Base-by-base conservation (phyloP, 2,888 invertebrate genomes). In the Hesperia comma region DNA sequence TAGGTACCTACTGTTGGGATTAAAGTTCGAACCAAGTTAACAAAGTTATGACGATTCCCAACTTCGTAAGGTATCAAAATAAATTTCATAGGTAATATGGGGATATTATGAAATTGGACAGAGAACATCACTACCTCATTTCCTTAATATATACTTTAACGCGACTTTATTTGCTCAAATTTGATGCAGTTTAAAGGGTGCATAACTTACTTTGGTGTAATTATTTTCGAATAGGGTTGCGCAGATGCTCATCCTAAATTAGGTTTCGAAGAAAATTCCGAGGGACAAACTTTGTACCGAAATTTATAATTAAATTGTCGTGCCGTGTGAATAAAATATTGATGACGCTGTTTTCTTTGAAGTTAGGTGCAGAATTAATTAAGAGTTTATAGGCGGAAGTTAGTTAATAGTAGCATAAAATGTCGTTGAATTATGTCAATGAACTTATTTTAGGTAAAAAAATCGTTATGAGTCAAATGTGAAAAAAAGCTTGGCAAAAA, bases 111-210 rank as follows among this genome's bases (percentile, higher is more conserved):
- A n/a, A n/a, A n/a, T n/a, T n/a, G n/a, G 19, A 51, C 17, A 46
- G 21, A 26, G 33, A 1, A 54, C 66, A 66, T 60, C 66, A 60
- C 66, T 66, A 66, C 43, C 60, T 55, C 66, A 66, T 66, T 66
- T 66, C 84, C 80, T 80, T 84, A 80, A 81, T 85, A 81, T 85
- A 85, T 81, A 84, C 86, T 86, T 85, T 84, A 86, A 86, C 80
- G 77, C 77, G 79, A 79, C 81, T 85, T 82, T 89, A 90, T 90
- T 89, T 87, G 84, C 80, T 76, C 77, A 90, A 90, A 90, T 90
- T 88, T 83, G 83, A 86, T 88, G 86, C 87, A 88, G 84, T 87
- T 87, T 82, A 89, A 87, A 87, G 92, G 92, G 92, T 92, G 92
- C 92, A 92, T 92, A 92, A 92, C 85, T 91, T 90, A 85, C 86